Evolutionary conservation across 2,888 invertebrate species (phyloP).

Genomic region (Polydrusus cervinus): DNA sequence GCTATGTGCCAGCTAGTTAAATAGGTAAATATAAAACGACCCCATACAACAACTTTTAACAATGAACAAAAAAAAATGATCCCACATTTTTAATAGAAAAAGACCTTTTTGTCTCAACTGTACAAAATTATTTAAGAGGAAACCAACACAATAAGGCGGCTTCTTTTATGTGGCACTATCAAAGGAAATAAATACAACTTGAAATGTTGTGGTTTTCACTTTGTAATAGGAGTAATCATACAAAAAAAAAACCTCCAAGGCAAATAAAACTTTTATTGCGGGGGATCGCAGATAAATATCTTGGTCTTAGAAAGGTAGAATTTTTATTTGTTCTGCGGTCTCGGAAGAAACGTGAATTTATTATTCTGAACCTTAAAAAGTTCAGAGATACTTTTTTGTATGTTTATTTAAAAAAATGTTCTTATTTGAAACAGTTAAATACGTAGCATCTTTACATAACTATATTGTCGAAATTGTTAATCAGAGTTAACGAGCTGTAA

Average conservation of each 20-base stretch:
- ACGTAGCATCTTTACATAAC: no score
- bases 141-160: slow-evolving; percentile 44
- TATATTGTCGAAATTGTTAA: no score
- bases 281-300: slow-evolving; percentile 36
- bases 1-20: no score
- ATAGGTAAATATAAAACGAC: no score
- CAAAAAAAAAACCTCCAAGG: slow-evolving; percentile 38
- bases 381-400: not conserved
- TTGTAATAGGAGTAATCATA: slow-evolving; percentile 42
- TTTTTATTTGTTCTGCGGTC: not conserved
- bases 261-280: slow-evolving; percentile 46
- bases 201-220: slow-evolving; percentile 38
- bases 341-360: slow-evolving; percentile 1
- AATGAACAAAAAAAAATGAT: slow-evolving; percentile 18
- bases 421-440: no score
- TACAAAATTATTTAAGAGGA: slow-evolving; percentile 27
- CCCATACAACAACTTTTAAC: not conserved
- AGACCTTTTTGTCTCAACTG: slow-evolving; percentile 4
- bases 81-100: slow-evolving; percentile 19
- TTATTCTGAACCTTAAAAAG: slow-evolving; percentile 4
- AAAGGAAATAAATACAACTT: slow-evolving; percentile 45
- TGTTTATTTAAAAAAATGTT: no score
- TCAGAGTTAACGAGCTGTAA: no score
- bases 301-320: not conserved
- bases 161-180: slow-evolving; percentile 44